Percentiles rank a stretch among this genome's conserved stretches.
phyloP scores from a whole-genome alignment of 1,140 invertebrate genomes.

The Drosophila chauvacae region DNA sequence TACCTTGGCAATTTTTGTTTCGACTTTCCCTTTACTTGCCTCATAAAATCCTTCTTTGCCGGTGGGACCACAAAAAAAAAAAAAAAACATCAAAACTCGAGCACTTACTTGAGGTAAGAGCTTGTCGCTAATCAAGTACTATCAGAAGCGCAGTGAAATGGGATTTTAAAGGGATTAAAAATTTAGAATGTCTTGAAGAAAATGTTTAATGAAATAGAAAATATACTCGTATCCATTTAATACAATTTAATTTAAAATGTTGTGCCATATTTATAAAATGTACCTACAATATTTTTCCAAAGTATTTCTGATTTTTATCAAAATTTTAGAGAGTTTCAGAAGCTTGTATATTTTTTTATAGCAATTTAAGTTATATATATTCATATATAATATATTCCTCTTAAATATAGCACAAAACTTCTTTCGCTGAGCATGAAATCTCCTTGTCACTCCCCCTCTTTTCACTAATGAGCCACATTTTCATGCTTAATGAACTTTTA shows the following conservation, averaged over 20 bases:
- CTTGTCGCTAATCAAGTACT: slow-evolving; percentile 74
- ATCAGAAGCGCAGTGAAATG: slow-evolving; percentile 36
- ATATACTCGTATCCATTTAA: no score
- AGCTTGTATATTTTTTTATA: no score
- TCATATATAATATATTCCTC: no score
- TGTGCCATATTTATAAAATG: no score
- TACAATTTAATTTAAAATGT: no score
- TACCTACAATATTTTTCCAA: no score
- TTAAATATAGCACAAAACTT: not conserved
- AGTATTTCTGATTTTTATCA: no score
- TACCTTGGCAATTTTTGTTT: slow-evolving; percentile 65
- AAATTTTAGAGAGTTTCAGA: no score
- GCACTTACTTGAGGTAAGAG: slow-evolving; percentile 48
- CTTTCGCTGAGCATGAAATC: slow-evolving; percentile 22
- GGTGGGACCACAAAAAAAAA: slow-evolving; percentile 14
- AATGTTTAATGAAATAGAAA: not conserved
- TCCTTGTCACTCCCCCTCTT: not conserved
- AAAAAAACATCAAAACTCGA: slow-evolving; percentile 21
- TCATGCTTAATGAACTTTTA: slow-evolving; percentile 80
- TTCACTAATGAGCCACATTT: slow-evolving; percentile 65
- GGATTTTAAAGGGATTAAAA: not conserved
- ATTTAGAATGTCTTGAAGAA: not conserved
- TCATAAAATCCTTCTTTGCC: slow-evolving; percentile 59
- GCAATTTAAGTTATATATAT: no score
- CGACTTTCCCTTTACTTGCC: slow-evolving; percentile 53